These are phyloP conservation scores for Trachelipus rathkii DNA, from an alignment of 1,140 invertebrate species.

Conservation along the genomic window DNA sequence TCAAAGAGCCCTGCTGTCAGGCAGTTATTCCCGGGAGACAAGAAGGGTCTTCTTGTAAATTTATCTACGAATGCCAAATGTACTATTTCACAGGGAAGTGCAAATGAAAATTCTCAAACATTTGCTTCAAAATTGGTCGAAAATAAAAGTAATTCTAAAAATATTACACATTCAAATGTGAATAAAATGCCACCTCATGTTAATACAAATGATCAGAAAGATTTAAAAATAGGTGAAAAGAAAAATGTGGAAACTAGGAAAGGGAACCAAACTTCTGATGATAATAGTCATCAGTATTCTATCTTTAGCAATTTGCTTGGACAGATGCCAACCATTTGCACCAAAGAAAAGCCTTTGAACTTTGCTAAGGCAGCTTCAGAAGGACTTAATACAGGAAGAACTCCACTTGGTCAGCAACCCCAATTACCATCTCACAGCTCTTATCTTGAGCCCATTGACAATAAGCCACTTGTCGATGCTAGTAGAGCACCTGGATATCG, in stretches of 20 bases:
- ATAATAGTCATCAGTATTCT: constrained; percentile 32
- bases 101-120: constrained; percentile 55
- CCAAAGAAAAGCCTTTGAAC: constrained; percentile 66
- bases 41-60: background rate
- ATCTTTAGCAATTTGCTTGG: constrained; percentile 41
- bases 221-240: constrained; percentile 39
- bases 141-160: constrained; percentile 50
- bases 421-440: constrained; percentile 51
- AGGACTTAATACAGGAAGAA: constrained; percentile 52
- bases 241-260: constrained; percentile 20
- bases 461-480: constrained; percentile 61
- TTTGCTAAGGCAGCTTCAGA: constrained; percentile 69
- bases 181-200: constrained; percentile 48
- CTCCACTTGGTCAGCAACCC: constrained; percentile 42
- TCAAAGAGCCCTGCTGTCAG: constrained; percentile 45
- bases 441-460: constrained; percentile 59
- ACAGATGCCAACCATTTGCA: constrained; percentile 61
- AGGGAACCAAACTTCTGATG: constrained; percentile 23
- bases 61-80: constrained; percentile 51
- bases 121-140: constrained; percentile 62
- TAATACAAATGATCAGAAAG: constrained; percentile 34
- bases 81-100: background rate
- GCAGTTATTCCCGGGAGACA: constrained; percentile 46
- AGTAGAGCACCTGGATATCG: constrained; percentile 77
- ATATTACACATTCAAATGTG: constrained; percentile 47